Base-by-base conservation (phyloP, 2,113 vertebrate genomes). In the Plecturocebus donacophilus region DNA sequence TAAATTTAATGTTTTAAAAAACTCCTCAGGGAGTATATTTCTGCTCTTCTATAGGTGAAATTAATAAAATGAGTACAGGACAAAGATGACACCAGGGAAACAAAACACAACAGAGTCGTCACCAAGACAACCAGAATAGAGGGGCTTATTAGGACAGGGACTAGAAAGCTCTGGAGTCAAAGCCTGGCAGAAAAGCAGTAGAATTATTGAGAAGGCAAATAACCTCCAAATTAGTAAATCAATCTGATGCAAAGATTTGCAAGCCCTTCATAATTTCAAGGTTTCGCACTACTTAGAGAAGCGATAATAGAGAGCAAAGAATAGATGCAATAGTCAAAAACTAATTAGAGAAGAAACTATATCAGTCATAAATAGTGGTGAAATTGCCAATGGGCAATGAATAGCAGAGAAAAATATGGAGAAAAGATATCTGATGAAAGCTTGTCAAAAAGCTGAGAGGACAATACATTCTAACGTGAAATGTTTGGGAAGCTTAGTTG, bases 191-290 rank as follows among this genome's bases (percentile, higher is more conserved):
- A 86, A 96, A 97, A 80, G 73, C 95, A 76, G 82, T 35, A 93
- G 89, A 86, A 79, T 95, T 75, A 80, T 76, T 77, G 45, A 49
- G 38, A 91, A 93, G 89, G 54, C 32, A 95, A 94, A 92, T 73
- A 83, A 80, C 25, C 47, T 93, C 52, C 68, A 95, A 95, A 97
- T 95, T 68, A 90, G 32, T 66, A 84, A 92, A 92, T 97, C 95
- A 96, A 54, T 84, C 58, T 49, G 68, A 52, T 64, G 75, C 38
- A 77, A 85, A 88, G 66, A 87, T 89, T 40, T 11, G 6, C 8
- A 56, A 56, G 13, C 12, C 58, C 23, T 89, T 96, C 79, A 23
- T 40, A 95, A 95, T 64, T 76, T 32, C 38, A 76, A 91, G 56
- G 23, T 73, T 27, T 35, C 66, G 45, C 27, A 47, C 58, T 49